Percentiles rank a stretch among this genome's conserved stretches.
phyloP scores from a whole-genome alignment of 1,140 invertebrate species.

The Drosophila carrolli region DNA sequence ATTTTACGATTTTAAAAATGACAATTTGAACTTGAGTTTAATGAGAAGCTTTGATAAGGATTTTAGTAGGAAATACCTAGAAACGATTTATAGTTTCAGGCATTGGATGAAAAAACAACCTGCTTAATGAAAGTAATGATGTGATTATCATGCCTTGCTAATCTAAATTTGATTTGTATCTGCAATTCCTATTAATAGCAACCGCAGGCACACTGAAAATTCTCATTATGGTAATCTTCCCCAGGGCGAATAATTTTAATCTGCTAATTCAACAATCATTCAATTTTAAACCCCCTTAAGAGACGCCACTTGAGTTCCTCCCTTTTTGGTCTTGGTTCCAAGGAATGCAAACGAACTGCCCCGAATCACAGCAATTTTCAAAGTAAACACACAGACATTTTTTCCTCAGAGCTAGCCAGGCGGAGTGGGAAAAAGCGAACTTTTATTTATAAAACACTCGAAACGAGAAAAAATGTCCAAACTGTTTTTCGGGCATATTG shows the following conservation, averaged over 20 bases:
- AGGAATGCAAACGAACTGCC: conserved; percentile 52
- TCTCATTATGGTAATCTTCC: conserved; percentile 9
- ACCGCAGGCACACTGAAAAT: conserved; percentile 22
- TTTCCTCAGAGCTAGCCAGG: conserved; percentile 25
- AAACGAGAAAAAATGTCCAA: conserved; percentile 60
- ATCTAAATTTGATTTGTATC: background rate
- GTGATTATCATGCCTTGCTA: background rate
- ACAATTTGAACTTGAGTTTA: too few relatives aligned
- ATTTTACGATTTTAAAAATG: too few relatives aligned
- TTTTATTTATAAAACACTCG: conserved; percentile 81
- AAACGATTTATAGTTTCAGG: too few relatives aligned
- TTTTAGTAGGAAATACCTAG: too few relatives aligned
- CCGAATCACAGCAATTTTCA: conserved; percentile 79
- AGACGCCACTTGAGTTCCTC: conserved; percentile 49
- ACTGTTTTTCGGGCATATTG: conserved; percentile 63
- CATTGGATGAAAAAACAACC: too few relatives aligned
- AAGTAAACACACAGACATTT: conserved; percentile 68
- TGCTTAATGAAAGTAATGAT: background rate
- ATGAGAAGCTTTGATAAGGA: too few relatives aligned
- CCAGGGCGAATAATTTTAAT: conserved; percentile 61
- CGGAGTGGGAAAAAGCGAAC: conserved; percentile 54
- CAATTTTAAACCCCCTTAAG: conserved; percentile 67
- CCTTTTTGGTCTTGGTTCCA: conserved; percentile 23
- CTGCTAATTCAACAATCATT: conserved; percentile 76
- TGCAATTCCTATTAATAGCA: conserved; percentile 6